A percentile compares a stretch with the other conserved stretches of the same genome.
Evolutionary conservation across 2,888 invertebrate genomes (phyloP).

Genomic region (Acleris laterana): DNA sequence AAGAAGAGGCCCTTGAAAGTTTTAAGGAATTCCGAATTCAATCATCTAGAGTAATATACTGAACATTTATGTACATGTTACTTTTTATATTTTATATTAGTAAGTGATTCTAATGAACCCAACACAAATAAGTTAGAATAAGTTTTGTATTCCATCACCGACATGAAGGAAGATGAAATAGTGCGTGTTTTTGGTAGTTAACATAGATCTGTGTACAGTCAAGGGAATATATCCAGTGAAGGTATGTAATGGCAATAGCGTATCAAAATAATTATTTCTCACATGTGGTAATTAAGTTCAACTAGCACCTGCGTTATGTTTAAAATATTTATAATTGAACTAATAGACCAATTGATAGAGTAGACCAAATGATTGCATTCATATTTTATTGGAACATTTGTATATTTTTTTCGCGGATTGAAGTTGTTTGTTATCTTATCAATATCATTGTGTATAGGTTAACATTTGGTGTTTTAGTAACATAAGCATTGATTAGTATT

Average conservation of each 20-base stretch:
- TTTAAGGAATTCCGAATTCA: too few relatives aligned
- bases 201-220: background rate
- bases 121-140: background rate
- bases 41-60: too few relatives aligned
- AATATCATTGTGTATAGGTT: background rate
- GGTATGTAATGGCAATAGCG: background rate
- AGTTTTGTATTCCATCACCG: conserved; percentile 35
- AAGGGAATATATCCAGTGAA: background rate
- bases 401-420: background rate
- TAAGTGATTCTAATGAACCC: conserved; percentile 6
- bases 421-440: background rate
- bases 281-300: conserved; percentile 16
- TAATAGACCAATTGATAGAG: background rate
- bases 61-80: background rate
- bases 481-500: conserved; percentile 11
- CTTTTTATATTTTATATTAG: conserved; percentile 1
- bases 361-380: background rate
- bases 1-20: too few relatives aligned
- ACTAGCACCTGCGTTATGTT: background rate
- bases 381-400: background rate
- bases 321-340: too few relatives aligned
- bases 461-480: conserved; percentile 1
- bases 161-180: conserved; percentile 3
- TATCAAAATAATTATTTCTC: conserved; percentile 32
- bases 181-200: background rate